Evolutionary conservation across 2,888 invertebrate genomes (phyloP).

Genomic region (Acheta domesticus): DNA sequence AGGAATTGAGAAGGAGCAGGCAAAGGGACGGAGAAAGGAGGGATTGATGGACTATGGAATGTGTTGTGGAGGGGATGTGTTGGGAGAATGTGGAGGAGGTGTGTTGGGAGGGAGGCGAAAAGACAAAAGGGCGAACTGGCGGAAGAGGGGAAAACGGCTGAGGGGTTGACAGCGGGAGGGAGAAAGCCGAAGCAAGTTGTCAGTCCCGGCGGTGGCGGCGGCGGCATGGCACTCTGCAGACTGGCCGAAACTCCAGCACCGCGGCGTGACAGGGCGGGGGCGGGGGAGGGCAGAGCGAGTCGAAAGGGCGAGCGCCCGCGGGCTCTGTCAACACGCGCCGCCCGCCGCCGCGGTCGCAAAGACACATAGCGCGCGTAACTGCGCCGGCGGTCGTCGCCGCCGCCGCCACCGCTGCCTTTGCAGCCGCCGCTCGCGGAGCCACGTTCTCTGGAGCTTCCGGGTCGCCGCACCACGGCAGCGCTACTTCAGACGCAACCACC

Average conservation of each 20-base stretch:
- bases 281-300: not conserved
- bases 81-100: not conserved
- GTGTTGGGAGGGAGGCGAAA: not conserved
- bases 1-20: not conserved
- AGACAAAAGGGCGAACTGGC: not conserved
- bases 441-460: too few species aligned
- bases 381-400: not conserved
- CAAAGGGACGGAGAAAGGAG: too few species aligned
- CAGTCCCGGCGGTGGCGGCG: not conserved
- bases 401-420: too few species aligned
- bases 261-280: not conserved
- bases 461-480: too few species aligned
- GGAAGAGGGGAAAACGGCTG: not conserved
- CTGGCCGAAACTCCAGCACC: not conserved
- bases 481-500: too few species aligned
- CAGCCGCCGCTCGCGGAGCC: too few species aligned
- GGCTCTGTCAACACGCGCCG: not conserved
- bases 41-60: too few species aligned
- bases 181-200: not conserved
- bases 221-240: not conserved
- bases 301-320: not conserved
- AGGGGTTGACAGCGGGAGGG: not conserved
- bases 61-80: too few species aligned
- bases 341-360: not conserved
- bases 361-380: slow-evolving; percentile 2